phyloP scores from a whole-genome alignment of 2,113 vertebrate genomes.

The Genyomyrus donnyi region DNA sequence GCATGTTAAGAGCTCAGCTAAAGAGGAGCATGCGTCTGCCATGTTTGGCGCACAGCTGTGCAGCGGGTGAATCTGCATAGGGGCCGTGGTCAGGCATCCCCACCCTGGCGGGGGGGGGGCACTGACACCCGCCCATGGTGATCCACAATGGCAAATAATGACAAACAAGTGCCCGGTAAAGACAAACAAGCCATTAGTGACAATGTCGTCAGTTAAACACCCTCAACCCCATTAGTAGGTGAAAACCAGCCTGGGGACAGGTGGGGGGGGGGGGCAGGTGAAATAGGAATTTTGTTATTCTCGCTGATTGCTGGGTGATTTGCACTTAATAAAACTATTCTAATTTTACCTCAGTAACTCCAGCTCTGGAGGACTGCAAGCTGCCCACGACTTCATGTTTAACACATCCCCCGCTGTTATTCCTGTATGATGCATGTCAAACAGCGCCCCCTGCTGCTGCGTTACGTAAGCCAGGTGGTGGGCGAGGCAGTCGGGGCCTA shows the following conservation, averaged over 20 bases:
- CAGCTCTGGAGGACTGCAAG: background rate
- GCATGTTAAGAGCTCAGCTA: background rate
- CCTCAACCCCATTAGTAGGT: background rate
- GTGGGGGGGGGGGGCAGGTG: background rate
- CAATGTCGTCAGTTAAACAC: background rate
- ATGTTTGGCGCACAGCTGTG: slow-evolving; percentile 16
- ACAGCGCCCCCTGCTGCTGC: background rate
- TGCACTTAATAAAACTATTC: background rate
- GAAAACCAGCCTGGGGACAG: background rate
- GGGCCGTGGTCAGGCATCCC: slow-evolving; percentile 9
- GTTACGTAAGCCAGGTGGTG: background rate
- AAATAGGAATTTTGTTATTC: background rate
- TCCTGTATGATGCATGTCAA: background rate
- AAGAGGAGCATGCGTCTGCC: background rate
- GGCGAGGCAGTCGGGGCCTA: slow-evolving; percentile 42
- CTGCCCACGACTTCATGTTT: background rate
- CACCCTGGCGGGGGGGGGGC: background rate
- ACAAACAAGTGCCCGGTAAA: background rate
- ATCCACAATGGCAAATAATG: background rate
- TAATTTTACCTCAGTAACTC: background rate
- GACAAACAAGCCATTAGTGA: background rate
- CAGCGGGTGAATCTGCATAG: slow-evolving; percentile 18
- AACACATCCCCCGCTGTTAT: background rate
- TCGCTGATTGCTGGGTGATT: background rate
- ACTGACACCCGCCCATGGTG: slow-evolving; percentile 26